phyloP scores from a whole-genome alignment of 2,113 vertebrate genomes.

The Urocitellus parryii region DNA sequence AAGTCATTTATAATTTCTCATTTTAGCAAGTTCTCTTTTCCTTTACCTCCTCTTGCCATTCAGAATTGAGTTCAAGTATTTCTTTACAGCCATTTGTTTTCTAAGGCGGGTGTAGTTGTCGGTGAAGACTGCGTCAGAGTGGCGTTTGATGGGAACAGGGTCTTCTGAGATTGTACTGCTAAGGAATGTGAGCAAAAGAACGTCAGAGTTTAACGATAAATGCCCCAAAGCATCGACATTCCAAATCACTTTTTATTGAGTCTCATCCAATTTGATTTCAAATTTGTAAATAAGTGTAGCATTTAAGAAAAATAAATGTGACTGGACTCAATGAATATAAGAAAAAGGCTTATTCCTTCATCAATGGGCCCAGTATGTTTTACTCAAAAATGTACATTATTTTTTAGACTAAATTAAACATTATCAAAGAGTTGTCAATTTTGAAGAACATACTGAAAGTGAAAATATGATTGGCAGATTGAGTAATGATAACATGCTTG shows the following conservation, averaged over 20 bases:
- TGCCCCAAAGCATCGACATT: neutral
- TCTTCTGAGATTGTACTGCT: conserved; percentile 91
- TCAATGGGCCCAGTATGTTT: neutral
- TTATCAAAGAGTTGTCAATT: neutral
- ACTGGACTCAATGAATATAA: neutral
- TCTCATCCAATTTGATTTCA: neutral
- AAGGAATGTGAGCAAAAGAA: neutral
- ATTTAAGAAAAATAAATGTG: neutral
- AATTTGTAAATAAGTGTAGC: neutral
- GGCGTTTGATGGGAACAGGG: conserved; percentile 92
- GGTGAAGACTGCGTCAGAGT: conserved; percentile 97
- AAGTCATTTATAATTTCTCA: neutral
- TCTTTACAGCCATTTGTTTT: conserved; percentile 98
- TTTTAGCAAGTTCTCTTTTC: neutral
- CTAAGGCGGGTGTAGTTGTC: conserved; percentile 98
- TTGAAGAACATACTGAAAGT: neutral
- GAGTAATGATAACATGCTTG: neutral
- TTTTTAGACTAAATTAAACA: conserved; percentile 15
- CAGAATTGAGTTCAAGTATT: conserved; percentile 96
- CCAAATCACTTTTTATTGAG: neutral
- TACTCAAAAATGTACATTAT: neutral
- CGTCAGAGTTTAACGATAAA: neutral
- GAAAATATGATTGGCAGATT: neutral
- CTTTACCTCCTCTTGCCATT: conserved; percentile 96
- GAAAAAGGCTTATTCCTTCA: neutral